These are phyloP conservation scores for Coryphaenoides rupestris DNA, from an alignment of 2,113 vertebrate species.

Conservation along the genomic window DNA sequence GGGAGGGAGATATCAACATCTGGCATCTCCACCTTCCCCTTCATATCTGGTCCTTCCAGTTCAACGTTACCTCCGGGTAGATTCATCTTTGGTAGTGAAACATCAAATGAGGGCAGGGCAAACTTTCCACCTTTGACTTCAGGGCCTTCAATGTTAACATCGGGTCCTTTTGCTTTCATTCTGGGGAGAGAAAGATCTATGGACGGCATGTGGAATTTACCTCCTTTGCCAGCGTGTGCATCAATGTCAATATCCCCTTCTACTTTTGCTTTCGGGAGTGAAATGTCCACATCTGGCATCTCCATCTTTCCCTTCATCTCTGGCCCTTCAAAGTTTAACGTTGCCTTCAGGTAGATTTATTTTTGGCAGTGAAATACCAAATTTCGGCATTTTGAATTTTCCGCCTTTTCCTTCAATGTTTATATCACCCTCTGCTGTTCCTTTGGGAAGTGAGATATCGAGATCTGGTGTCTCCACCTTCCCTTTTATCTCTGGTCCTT, in stretches of 20 bases:
- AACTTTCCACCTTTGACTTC: conserved; percentile 59
- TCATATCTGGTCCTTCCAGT: conserved; percentile 43
- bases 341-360: conserved; percentile 22
- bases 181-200: conserved; percentile 25
- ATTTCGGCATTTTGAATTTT: conserved; percentile 26
- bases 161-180: conserved; percentile 21
- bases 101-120: conserved; percentile 60
- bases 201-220: conserved; percentile 28
- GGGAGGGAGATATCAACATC: conserved; percentile 68
- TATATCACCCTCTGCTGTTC: conserved; percentile 27
- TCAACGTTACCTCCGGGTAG: conserved; percentile 27
- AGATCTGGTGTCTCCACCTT: too few species aligned
- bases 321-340: conserved; percentile 41
- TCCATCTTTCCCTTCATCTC: conserved; percentile 51
- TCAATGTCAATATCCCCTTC: not conserved
- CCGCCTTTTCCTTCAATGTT: conserved; percentile 2
- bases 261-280: conserved; percentile 36
- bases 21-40: conserved; percentile 71
- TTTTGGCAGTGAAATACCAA: conserved; percentile 26
- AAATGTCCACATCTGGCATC: conserved; percentile 61
- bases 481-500: conserved; percentile 45
- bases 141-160: conserved; percentile 36
- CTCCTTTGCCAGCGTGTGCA: conserved; percentile 11
- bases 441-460: conserved; percentile 39
- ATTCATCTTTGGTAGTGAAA: conserved; percentile 43